Conservation (phyloP, 35 echinoderm and acorn worm species). For the Apostichopus parvimensis region DNA sequence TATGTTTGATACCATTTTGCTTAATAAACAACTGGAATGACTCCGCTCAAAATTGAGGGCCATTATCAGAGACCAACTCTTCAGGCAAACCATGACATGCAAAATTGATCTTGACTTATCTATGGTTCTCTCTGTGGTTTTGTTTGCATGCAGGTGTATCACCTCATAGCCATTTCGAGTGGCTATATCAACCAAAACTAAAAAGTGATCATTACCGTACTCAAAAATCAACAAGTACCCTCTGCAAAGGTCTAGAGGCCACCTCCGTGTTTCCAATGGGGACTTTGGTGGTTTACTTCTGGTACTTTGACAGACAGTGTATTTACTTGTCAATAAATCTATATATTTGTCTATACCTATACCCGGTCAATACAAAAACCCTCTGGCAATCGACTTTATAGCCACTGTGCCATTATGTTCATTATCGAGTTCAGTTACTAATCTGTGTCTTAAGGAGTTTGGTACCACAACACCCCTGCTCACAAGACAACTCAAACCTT, state of each 20-base stretch:
- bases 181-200: constrained; percentile 22
- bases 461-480: constrained; percentile 14
- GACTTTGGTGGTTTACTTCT: not conserved
- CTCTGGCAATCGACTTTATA: constrained; percentile 31
- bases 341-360: constrained; percentile 23
- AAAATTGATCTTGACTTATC: constrained; percentile 25
- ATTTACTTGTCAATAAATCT: constrained; percentile 6
- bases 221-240: constrained; percentile 53
- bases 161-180: constrained; percentile 55
- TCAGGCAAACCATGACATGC: constrained; percentile 39
- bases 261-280: constrained; percentile 25
- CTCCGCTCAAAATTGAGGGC: constrained; percentile 49
- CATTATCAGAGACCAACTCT: constrained; percentile 51
- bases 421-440: constrained; percentile 21
- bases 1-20: constrained; percentile 37
- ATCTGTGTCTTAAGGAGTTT: not conserved
- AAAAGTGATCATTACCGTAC: constrained; percentile 16
- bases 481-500: constrained; percentile 25
- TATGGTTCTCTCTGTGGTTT: constrained; percentile 25
- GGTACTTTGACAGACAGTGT: not conserved
- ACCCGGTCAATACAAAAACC: constrained; percentile 47
- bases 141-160: not conserved
- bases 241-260: constrained; percentile 35
- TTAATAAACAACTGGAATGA: constrained; percentile 20
- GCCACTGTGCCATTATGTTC: constrained; percentile 28